Base-by-base conservation (phyloP, 1,140 invertebrate genomes). In the Muscidifurax raptorellus region DNA sequence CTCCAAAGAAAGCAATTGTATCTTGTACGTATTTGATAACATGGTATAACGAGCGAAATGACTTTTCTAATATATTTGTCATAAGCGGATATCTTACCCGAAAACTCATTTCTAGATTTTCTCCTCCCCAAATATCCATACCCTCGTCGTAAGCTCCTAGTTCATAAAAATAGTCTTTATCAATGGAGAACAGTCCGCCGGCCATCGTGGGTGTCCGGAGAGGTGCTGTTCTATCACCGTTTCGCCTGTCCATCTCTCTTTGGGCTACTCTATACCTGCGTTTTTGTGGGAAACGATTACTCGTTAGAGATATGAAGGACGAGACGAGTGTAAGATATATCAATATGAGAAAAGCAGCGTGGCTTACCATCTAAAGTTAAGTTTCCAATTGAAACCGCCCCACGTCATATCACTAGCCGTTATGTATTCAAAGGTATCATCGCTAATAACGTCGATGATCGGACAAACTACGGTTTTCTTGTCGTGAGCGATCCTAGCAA, bases 101-200 rank as follows among this genome's bases (percentile, higher is more conserved):
- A 93, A 99, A 99, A 86, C 98, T 99, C 97, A 99, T 99, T 94
- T 99, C 99, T 52, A 99, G 95, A 94, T 99, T 99, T 93, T 99
- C 99, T 83, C 98, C 99, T 44, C 99, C 99, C 99, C 99, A 99
- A 87, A 99, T 99, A 91, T 99, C 98, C 99, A 99, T 99, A 87
- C 98, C 98, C 93, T 98, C 96, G 92, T 99, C 99, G 91, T 99
- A 99, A 36, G 97, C 96, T 25, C 99, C 99, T 82, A 99, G 95
- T 94, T 99, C 96, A 91, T 99, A 98, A 94, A 99, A 99, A 93
- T 99, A 99, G 15, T 99, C 96, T 90, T 96, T 96, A 91, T 99
- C 98, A 85, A 99, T 99, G 32, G 98, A 97, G 93, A 99, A 99
- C 32, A 99, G 92, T 5, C 99, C 99, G 72, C 99, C 99, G n/a